Base-by-base conservation (phyloP, 2,113 vertebrate species). In the Octodon degus region DNA sequence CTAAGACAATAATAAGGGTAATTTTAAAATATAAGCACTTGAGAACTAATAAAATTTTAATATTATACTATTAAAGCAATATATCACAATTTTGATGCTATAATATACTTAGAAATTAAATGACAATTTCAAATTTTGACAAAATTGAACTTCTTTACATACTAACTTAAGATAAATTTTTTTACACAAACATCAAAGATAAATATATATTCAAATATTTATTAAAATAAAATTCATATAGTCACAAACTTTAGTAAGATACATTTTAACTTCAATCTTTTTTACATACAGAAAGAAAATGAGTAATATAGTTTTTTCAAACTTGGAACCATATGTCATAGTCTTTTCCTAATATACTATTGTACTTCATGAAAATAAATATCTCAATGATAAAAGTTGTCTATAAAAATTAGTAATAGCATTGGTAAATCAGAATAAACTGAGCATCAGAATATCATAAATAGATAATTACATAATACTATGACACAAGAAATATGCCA, bases 161-260 rank as follows among this genome's bases (percentile, higher is more conserved):
- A 70, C 12, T 60, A 88, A 93, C 20, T 72, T 67, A 58, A 67
- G 30, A 67, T 67, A 67, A 86, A 96, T 22, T 43, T 2, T 91
- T 93, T 27, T 90, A 84, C 91, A 83, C 60, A 93, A 95, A 94
- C 40, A 40, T 77, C 16, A 70, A 97, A 88, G 77, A 84, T 94
- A 77, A 82, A 76, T 92, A 20, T 25, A 80, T n/a, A 68, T 32
- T 88, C 86, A 83, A 60, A 53, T 88, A 91, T 74, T 84, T 60
- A 20, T 43, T 67, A 74, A 90, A 81, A 72, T 86, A 53, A 91
- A 93, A 86, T 79, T 79, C 72, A 84, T 30, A 86, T 72, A 67
- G 4, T 84, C 12, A 93, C 32, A 68, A 74, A 85, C 32, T 80
- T 0, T 85, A 88, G 1, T 74, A 90, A 92, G 60, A 77, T 62